phyloP scores from a whole-genome alignment of 2,797 vertebrate genomes.

The Sandelia bainsii region DNA sequence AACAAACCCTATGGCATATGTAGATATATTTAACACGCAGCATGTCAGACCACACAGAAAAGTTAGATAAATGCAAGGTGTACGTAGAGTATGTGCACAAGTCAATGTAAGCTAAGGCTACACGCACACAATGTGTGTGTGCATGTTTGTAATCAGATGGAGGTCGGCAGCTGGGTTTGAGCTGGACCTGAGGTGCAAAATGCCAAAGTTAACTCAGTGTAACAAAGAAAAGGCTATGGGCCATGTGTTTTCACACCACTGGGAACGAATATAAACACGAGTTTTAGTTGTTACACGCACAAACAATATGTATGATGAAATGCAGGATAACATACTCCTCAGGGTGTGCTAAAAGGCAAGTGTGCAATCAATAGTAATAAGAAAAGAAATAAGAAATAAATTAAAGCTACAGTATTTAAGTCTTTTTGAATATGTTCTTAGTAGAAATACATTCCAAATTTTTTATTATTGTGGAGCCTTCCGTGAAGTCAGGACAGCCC shows the following conservation, averaged over 20 bases:
- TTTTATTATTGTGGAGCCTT: no score
- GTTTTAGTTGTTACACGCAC: neutral
- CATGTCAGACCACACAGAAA: slow-evolving; percentile 4
- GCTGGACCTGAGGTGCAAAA: neutral
- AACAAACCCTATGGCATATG: slow-evolving; percentile 35
- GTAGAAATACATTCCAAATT: no score
- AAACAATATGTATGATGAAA: neutral
- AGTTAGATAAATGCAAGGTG: neutral
- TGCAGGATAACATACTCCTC: neutral
- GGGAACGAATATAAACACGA: neutral
- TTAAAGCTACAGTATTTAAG: no score
- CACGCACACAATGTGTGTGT: neutral
- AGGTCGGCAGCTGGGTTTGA: neutral
- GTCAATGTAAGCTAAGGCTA: neutral
- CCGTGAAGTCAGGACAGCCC: no score
- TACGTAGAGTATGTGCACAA: no score
- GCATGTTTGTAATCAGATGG: neutral
- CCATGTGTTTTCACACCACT: slow-evolving; percentile 11
- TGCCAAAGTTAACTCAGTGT: slow-evolving; percentile 11
- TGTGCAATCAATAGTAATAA: neutral
- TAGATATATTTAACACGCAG: slow-evolving; percentile 14
- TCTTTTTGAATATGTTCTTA: no score
- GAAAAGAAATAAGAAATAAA: neutral
- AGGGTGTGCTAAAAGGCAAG: neutral
- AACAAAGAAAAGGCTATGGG: slow-evolving; percentile 20